Evolutionary conservation across 2,113 vertebrate genomes (phyloP).

Genomic region (Ia io): DNA sequence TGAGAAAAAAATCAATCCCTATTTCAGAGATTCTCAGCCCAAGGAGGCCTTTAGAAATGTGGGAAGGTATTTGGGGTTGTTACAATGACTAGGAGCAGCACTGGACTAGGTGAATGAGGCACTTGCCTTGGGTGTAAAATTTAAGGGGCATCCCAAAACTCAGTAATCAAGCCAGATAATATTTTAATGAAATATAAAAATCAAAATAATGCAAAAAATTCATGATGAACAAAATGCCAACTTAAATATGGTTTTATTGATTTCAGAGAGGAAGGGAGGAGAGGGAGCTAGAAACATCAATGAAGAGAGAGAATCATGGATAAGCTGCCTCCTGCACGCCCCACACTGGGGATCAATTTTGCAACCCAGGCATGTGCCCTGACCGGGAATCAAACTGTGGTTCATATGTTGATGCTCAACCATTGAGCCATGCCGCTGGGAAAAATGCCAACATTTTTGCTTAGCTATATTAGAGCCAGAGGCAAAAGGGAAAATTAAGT

Average conservation of each 20-base stretch:
- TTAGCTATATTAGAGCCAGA: neutral
- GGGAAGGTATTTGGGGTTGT: neutral
- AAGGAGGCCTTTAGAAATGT: neutral
- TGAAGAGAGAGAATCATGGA: too few species aligned
- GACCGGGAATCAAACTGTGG: too few species aligned
- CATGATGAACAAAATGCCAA: neutral
- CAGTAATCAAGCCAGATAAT: neutral
- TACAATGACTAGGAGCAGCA: neutral
- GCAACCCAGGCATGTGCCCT: too few species aligned
- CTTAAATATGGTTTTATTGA: neutral
- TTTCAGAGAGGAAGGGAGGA: too few species aligned
- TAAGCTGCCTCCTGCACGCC: too few species aligned
- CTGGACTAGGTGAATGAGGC: neutral
- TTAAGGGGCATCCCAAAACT: neutral
- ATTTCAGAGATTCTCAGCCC: neutral
- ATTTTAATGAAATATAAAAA: neutral
- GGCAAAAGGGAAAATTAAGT: slow-evolving; percentile 33
- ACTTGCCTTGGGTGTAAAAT: neutral
- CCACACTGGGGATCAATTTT: too few species aligned
- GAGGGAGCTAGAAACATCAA: too few species aligned
- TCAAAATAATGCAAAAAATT: slow-evolving; percentile 6
- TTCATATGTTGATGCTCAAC: too few species aligned
- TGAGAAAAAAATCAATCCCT: slow-evolving; percentile 24
- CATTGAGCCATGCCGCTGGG: too few species aligned
- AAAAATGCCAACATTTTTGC: neutral